phyloP scores from a whole-genome alignment of 2,797 vertebrate species.

The Syngnathus rostellatus region DNA sequence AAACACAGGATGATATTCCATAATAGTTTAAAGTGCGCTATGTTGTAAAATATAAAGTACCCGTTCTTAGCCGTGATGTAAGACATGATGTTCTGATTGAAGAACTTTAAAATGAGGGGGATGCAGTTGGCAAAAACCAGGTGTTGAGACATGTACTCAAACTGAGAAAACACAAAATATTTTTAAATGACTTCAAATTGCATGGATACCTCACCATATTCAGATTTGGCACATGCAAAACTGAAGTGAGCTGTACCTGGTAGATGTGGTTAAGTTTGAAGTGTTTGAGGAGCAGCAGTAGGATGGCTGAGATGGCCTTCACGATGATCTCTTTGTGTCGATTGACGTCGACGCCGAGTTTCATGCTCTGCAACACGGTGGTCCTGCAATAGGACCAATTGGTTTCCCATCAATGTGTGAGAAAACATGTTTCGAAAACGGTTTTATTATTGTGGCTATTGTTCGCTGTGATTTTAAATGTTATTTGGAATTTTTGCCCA shows the following conservation, averaged over 20 bases:
- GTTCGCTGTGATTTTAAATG: neutral
- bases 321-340: conserved; percentile 98
- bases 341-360: conserved; percentile 96
- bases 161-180: conserved; percentile 60
- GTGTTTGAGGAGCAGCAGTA: conserved; percentile 93
- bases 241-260: conserved; percentile 68
- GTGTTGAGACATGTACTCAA: conserved; percentile 98
- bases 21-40: neutral
- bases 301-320: conserved; percentile 92
- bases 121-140: conserved; percentile 98
- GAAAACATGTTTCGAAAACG: neutral
- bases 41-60: conserved; percentile 47
- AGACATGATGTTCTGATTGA: conserved; percentile 99
- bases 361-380: conserved; percentile 97
- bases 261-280: conserved; percentile 99
- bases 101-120: conserved; percentile 97
- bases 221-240: neutral
- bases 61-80: conserved; percentile 99
- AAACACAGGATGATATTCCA: neutral
- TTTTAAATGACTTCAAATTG: neutral
- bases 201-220: neutral
- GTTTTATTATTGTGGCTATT: neutral
- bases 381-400: conserved; percentile 65
- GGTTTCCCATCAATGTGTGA: neutral
- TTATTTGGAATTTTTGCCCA: neutral